Base-by-base conservation (phyloP, 1,140 invertebrate genomes). In the Antheraea mylitta region DNA sequence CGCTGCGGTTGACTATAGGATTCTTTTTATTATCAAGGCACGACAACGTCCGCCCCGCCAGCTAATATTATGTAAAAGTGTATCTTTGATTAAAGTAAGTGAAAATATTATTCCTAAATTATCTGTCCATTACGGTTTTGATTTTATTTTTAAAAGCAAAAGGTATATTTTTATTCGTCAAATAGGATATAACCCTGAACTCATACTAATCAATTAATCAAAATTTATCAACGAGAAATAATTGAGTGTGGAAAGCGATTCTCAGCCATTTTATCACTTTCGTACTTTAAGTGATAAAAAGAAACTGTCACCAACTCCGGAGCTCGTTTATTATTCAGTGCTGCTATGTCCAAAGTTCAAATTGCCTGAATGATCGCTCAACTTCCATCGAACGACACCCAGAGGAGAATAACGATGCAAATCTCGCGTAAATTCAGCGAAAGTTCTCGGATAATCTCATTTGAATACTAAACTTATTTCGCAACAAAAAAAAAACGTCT, bases 311-410 rank as follows among this genome's bases (percentile, higher is more conserved):
- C 30, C 61, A 36, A 36, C 30, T 65, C 42, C 2, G n/a, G 64
- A n/a, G 38, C 38, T 65, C 65, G 65, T 66, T 66, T 66, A 66
- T 66, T 66, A 66, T 66, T 66, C 65, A 66, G 53, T 22, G 8
- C 65, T 19, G 53, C 8, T 58, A 66, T 66, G 58, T 66, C 53
- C 53, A 58, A 66, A 66, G 65, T 66, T 66, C 19, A 66, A 66
- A 66, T 66, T 66, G 65, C 53, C 53, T 66, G 65, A 66, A 66
- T 66, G 65, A 66, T 66, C 22, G 48, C 30, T 30, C 37, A 59
- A 59, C 65, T 59, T 59, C 48, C 19, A 65, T 65, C 45, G 37
- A 38, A 66, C 53, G 65, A 30, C 19, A 53, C 65, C 65, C 65
- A 18, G 10, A 66, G 65, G 65, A 59, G 65, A 66, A 66, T 59